Percentiles rank a stretch among this genome's conserved stretches.
phyloP scores from a whole-genome alignment of 2,888 invertebrate genomes.

The Drosophila colorata region DNA sequence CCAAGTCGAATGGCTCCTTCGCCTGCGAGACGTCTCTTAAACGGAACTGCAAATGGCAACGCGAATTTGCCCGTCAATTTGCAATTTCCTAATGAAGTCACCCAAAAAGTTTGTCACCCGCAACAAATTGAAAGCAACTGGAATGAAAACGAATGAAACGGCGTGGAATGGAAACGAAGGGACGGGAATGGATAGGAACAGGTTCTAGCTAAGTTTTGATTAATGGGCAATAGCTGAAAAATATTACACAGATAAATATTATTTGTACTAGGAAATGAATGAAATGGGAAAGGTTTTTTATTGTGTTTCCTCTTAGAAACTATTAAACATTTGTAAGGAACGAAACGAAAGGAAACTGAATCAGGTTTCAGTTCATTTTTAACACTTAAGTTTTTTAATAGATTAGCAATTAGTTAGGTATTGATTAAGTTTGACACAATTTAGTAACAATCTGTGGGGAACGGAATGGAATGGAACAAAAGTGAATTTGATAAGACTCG shows the following conservation, averaged over 20 bases:
- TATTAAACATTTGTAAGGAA: too few relatives aligned
- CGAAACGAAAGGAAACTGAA: too few relatives aligned
- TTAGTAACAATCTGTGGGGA: too few relatives aligned
- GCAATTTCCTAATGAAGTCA: slow-evolving; percentile 54
- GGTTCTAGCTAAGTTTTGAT: background rate
- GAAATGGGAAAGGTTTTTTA: too few relatives aligned
- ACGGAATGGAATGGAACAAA: too few relatives aligned
- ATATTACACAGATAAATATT: background rate
- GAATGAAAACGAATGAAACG: slow-evolving; percentile 6
- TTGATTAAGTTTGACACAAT: too few relatives aligned
- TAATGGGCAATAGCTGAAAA: too few relatives aligned
- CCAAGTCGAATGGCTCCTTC: background rate
- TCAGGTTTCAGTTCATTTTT: too few relatives aligned
- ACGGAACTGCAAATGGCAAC: slow-evolving; percentile 69
- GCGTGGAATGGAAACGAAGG: background rate
- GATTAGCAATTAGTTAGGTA: too few relatives aligned
- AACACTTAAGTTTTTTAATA: too few relatives aligned
- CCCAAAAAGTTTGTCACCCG: slow-evolving; percentile 33
- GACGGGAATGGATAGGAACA: slow-evolving; percentile 2
- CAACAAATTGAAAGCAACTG: slow-evolving; percentile 22
- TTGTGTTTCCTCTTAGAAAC: too few relatives aligned
- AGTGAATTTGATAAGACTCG: too few relatives aligned
- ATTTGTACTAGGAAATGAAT: background rate
- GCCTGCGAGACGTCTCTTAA: slow-evolving; percentile 37
- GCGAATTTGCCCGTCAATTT: slow-evolving; percentile 56